A percentile compares a stretch with the other conserved stretches of the same genome.
Conservation (phyloP, 2,113 vertebrate genomes). For the Macroglossus sobrinus region DNA sequence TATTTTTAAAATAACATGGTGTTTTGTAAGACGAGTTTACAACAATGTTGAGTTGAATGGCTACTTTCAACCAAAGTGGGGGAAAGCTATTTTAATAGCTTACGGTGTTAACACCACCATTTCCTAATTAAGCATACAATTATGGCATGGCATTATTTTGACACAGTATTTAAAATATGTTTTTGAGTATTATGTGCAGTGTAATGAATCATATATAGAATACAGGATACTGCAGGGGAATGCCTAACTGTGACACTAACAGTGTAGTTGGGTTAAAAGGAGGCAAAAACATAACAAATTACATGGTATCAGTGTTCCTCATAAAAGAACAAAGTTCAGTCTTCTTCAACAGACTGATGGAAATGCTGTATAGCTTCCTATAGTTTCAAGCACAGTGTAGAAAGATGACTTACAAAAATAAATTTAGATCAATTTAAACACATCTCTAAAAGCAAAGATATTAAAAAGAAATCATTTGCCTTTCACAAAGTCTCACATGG, state of each 20-base stretch:
- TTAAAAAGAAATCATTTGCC: constrained; percentile 54
- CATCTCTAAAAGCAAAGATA: constrained; percentile 49
- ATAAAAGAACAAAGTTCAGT: constrained; percentile 33
- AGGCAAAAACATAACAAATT: constrained; percentile 42
- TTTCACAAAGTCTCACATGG: constrained; percentile 48
- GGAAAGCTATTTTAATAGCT: constrained; percentile 38
- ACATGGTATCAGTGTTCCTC: neutral
- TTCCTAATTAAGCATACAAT: constrained; percentile 1
- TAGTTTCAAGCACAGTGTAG: constrained; percentile 29
- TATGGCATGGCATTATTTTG: constrained; percentile 32
- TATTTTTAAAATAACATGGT: neutral
- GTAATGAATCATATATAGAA: constrained; percentile 27
- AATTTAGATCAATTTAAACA: constrained; percentile 58
- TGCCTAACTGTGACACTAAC: constrained; percentile 40
- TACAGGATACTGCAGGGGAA: neutral
- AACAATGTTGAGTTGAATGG: neutral
- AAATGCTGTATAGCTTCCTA: constrained; percentile 61
- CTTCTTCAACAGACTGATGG: constrained; percentile 37
- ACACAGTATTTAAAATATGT: constrained; percentile 32
- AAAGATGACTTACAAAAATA: constrained; percentile 50
- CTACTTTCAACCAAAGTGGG: constrained; percentile 33
- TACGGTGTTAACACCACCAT: neutral
- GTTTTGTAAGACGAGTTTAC: constrained; percentile 30
- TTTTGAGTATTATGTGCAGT: neutral
- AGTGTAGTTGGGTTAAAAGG: constrained; percentile 40